Conservation (phyloP, 2,888 invertebrate species). For the Ophonus ardosiacus region DNA sequence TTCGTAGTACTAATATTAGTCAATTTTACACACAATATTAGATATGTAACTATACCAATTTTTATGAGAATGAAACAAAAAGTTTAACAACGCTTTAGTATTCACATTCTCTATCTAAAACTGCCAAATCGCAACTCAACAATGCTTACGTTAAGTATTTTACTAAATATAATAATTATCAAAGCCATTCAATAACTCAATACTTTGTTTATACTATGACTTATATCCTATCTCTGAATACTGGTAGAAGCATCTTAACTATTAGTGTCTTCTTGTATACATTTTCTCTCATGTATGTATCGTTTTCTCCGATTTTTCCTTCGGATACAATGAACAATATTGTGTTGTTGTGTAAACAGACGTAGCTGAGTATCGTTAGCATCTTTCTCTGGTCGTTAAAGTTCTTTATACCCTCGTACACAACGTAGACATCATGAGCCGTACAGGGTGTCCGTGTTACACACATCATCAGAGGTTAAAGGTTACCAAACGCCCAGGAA, state of each 20-base stretch:
- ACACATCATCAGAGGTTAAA: background rate
- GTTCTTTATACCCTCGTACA: background rate
- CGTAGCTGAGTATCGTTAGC: background rate
- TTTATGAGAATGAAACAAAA: too few species aligned
- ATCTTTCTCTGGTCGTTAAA: background rate
- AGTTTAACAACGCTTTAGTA: too few species aligned
- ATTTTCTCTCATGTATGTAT: background rate
- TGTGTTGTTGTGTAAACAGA: background rate
- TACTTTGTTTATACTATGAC: too few species aligned
- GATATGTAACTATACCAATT: too few species aligned
- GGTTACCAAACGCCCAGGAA: background rate
- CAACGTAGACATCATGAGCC: background rate
- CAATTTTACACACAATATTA: too few species aligned
- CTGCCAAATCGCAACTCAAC: too few species aligned
- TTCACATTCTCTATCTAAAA: too few species aligned
- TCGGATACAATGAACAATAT: background rate
- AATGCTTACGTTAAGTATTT: too few species aligned
- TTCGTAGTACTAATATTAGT: too few species aligned
- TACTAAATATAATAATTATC: too few species aligned
- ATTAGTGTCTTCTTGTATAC: background rate
- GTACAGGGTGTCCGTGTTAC: background rate
- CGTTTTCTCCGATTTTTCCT: background rate
- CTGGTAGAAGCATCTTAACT: background rate
- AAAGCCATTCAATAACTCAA: too few species aligned
- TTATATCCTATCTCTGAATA: background rate